Evolutionary conservation across 2,113 vertebrate genomes (phyloP).

Genomic region (Parus major): DNA sequence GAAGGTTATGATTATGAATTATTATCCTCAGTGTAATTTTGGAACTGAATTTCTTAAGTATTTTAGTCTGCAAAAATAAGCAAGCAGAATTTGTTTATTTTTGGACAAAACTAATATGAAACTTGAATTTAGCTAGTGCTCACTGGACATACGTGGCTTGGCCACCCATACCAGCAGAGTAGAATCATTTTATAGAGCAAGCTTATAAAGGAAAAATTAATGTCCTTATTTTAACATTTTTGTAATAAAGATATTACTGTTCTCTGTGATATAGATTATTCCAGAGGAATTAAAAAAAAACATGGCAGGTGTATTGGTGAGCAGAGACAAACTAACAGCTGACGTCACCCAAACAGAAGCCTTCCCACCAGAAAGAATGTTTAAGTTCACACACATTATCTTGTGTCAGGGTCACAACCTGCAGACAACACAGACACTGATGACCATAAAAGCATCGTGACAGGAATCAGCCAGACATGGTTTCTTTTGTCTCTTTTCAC

Average conservation of each 20-base stretch:
- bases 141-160: not conserved
- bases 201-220: not conserved
- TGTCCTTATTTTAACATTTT: not conserved
- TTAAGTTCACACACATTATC: accelerated
- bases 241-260: not conserved
- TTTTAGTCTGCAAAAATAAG: not conserved
- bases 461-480: not conserved
- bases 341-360: not conserved
- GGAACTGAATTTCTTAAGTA: not conserved
- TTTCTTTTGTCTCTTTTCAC: slow-evolving; percentile 34
- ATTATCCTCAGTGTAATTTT: not conserved
- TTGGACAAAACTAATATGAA: not conserved
- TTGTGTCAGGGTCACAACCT: not conserved
- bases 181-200: not conserved
- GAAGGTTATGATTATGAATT: not conserved
- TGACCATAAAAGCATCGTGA: not conserved
- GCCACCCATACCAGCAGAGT: not conserved
- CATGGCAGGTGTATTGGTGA: not conserved
- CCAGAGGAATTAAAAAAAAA: not conserved
- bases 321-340: not conserved
- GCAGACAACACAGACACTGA: accelerated
- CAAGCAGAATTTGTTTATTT: not conserved
- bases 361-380: not conserved
- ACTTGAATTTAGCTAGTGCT: not conserved
- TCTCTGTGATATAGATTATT: not conserved